A percentile compares a stretch with the other conserved stretches of the same genome.
These are phyloP conservation scores for Drosophila setifemur DNA, from an alignment of 1,140 invertebrate species.

Conservation along the genomic window DNA sequence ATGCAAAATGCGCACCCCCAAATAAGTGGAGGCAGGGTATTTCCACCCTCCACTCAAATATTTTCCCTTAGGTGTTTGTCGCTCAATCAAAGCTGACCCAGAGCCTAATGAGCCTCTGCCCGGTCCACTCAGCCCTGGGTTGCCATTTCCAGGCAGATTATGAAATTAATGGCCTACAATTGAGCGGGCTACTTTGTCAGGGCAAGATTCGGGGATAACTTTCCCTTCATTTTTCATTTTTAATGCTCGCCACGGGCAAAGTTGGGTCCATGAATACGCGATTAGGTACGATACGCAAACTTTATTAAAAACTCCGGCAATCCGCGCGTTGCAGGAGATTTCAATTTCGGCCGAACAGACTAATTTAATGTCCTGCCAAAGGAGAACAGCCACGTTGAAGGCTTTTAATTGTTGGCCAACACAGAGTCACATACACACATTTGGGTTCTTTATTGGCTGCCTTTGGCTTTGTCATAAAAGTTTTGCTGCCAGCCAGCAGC, in stretches of 20 bases:
- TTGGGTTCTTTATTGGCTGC: slow-evolving; percentile 30
- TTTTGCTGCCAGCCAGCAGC: slow-evolving; percentile 31
- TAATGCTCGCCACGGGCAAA: slow-evolving; percentile 41
- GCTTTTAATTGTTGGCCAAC: slow-evolving; percentile 34
- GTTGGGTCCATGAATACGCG: slow-evolving; percentile 40
- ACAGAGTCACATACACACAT: neutral
- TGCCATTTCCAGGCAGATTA: slow-evolving; percentile 45
- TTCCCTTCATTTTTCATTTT: slow-evolving; percentile 50
- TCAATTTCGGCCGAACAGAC: slow-evolving; percentile 15
- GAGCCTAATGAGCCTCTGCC: slow-evolving; percentile 27
- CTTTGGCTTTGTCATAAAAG: slow-evolving; percentile 47
- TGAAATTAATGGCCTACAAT: slow-evolving; percentile 55
- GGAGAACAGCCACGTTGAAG: slow-evolving; percentile 17
- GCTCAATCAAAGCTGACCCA: slow-evolving; percentile 48
- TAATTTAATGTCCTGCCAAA: slow-evolving; percentile 34
- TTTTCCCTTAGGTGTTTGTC: slow-evolving; percentile 31
- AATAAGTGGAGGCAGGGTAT: neutral
- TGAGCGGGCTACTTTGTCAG: slow-evolving; percentile 40
- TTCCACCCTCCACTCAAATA: neutral
- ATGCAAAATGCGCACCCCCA: neutral
- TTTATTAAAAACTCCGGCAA: slow-evolving; percentile 41
- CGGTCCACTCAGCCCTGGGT: slow-evolving; percentile 1
- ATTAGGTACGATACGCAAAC: slow-evolving; percentile 41
- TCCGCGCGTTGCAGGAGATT: slow-evolving; percentile 2
- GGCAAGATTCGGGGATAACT: slow-evolving; percentile 33